phyloP scores from a whole-genome alignment of 2,113 vertebrate genomes.

The Python bivittatus region DNA sequence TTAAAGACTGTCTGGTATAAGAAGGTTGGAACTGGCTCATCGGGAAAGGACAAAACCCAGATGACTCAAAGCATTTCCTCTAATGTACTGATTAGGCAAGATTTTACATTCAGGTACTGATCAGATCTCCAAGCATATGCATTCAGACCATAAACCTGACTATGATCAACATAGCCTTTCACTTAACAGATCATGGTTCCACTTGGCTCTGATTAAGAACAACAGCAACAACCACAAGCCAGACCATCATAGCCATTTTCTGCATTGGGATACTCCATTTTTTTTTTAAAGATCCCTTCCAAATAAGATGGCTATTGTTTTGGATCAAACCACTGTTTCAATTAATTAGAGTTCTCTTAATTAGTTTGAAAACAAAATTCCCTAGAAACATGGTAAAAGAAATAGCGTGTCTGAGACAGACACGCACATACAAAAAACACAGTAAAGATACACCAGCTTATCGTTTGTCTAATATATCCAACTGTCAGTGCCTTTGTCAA shows the following conservation, averaged over 20 bases:
- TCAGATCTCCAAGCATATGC: background rate
- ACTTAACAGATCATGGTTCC: background rate
- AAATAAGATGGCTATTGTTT: background rate
- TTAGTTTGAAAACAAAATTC: background rate
- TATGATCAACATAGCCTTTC: background rate
- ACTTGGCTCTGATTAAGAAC: background rate
- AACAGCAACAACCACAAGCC: no score
- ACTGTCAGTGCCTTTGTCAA: background rate
- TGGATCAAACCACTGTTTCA: background rate
- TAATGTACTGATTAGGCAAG: background rate
- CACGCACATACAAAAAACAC: background rate
- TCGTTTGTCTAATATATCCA: background rate
- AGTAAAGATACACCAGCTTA: background rate
- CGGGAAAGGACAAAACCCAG: background rate
- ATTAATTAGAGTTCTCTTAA: constrained; percentile 12
- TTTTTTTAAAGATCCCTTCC: background rate
- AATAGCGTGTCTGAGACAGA: constrained; percentile 20
- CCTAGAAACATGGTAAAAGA: background rate
- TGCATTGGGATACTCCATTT: no score
- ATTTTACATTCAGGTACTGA: background rate
- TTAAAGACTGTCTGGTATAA: background rate
- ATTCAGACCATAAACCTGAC: background rate
- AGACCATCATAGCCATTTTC: background rate
- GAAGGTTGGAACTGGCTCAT: no score
- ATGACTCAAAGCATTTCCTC: background rate